Base-by-base conservation (phyloP, 2,888 invertebrate species). In the Agonopterix alstromeriana region DNA sequence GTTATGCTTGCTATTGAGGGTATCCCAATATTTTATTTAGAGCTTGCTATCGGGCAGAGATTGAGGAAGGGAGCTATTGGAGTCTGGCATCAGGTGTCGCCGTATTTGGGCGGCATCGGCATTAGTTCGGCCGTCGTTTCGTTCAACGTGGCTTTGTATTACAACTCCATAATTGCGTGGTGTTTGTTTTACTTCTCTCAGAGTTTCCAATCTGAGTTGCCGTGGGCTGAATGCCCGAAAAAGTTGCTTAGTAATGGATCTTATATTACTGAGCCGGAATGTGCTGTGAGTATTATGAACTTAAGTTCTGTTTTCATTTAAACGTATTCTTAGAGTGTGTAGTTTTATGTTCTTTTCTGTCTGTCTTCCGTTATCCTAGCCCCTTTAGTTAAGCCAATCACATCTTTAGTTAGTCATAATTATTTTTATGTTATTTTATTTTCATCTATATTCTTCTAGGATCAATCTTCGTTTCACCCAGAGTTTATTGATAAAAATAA, bases 161-260 rank as follows among this genome's bases (percentile, higher is more conserved):
- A 98, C 85, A 98, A 98, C 84, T 98, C 98, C 52, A 98, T 98
- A 65, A 98, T 98, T 61, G 98, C 98, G 53, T 98, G 98, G 98
- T 98, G 98, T 77, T 91, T 98, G 71, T 97, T 97, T 82, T 98
- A 98, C 85, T 94, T 98, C 73, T 94, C 95, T 59, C 95, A 96
- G 90, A 97, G 97, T 78, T 98, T 98, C 81, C 96, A 97, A 73
- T 93, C 94, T 0, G 94, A 97, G 67, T 80, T 98, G 63, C 98
- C 98, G 7, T 98, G 98, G 98, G 90, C 96, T 0, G 94, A 95
- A 53, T 98, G 98, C 77, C 97, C 97, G 1, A 95, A 94, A 70
- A 92, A 92, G 53, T 93, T 95, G 63, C 94, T 95, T 70, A 85
- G 87, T 50, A 96, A 96, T 71, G 94, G 93, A 53, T 95, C 95